These are phyloP conservation scores for Ectobius pallidus DNA, from an alignment of 2,888 invertebrate species.

Conservation along the genomic window DNA sequence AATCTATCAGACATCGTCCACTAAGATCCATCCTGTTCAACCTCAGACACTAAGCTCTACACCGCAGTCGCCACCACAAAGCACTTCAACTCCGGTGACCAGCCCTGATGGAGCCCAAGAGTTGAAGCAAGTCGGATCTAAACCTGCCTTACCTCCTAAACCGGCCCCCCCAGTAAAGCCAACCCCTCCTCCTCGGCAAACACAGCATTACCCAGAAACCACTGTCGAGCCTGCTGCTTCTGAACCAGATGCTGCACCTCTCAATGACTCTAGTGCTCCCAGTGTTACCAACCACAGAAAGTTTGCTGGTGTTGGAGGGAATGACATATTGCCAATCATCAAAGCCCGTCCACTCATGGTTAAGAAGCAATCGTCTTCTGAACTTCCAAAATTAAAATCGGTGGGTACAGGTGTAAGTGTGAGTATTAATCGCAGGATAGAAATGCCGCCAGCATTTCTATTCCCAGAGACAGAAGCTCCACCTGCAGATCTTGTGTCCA, in stretches of 20 bases:
- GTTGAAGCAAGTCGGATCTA: constrained; percentile 56
- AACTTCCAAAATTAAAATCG: constrained; percentile 71
- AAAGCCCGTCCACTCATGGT: constrained; percentile 86
- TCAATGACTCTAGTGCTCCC: constrained; percentile 43
- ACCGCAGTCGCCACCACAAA: constrained; percentile 62
- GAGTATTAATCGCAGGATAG: constrained; percentile 74
- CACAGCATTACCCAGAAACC: constrained; percentile 43
- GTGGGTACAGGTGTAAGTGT: constrained; percentile 50
- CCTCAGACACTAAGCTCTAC: constrained; percentile 69
- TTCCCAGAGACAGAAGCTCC: constrained; percentile 77
- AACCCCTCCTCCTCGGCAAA: constrained; percentile 62
- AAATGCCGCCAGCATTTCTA: constrained; percentile 82
- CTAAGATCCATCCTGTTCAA: constrained; percentile 80
- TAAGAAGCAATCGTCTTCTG: constrained; percentile 80
- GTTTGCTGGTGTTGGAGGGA: constrained; percentile 30
- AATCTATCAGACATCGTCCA: constrained; percentile 80
- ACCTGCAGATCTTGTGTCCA: constrained; percentile 59
- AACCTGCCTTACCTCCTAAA: constrained; percentile 84
- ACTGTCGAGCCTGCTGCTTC: not conserved
- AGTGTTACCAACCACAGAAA: constrained; percentile 35
- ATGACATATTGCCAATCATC: constrained; percentile 54
- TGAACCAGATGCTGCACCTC: constrained; percentile 42
- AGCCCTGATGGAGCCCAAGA: constrained; percentile 60
- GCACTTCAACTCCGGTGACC: constrained; percentile 64
- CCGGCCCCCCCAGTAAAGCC: constrained; percentile 66